Base-by-base conservation (phyloP, 1,140 invertebrate species). In the Papilio aristodemus region DNA sequence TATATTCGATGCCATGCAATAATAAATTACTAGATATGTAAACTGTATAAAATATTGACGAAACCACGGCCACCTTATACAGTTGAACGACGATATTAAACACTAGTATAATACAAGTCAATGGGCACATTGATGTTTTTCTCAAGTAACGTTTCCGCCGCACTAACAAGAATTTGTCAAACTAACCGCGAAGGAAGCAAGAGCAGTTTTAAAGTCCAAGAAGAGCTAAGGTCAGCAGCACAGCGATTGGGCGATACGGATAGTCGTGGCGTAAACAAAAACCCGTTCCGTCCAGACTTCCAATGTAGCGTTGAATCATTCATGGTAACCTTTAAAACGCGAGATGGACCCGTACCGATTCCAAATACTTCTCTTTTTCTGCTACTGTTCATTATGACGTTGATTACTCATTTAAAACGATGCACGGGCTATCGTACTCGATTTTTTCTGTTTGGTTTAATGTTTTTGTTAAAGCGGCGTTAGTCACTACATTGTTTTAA, bases 281-380 rank as follows among this genome's bases (percentile, higher is more conserved):
- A 62, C 59, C 36, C 59, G 59, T 36, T 62, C 32, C 9, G 36
- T 62, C 36, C 59, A 62, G 59, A 62, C 59, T 62, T 62, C 59
- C 36, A 62, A 62, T 62, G 17, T 62, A 62, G 32, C 36, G 32
- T 62, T 62, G 59, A 62, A 62, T 62, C 59, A 62, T 62, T 62
- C 59, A 62, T 62, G 17, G 27, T 62, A 62, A 62, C 27, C 59
- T 62, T 39, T 36, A 36, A 62, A 62, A 38, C 59, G 17, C 36
- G 59, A 32, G 59, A 62, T 38, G 36, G 59, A 22, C 9, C 32
- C 57, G 13, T 25, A 62, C 27, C 27, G 59, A 62, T 62, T 62
- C 32, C 27, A 62, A 62, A 62, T 62, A 22, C 38, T 62, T 19
- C 17, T 37, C 59, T 62, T 62, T 38, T 62, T 62, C 25, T 59